Conservation (phyloP, 1,140 invertebrate genomes). For the Penaeus vannamei region DNA sequence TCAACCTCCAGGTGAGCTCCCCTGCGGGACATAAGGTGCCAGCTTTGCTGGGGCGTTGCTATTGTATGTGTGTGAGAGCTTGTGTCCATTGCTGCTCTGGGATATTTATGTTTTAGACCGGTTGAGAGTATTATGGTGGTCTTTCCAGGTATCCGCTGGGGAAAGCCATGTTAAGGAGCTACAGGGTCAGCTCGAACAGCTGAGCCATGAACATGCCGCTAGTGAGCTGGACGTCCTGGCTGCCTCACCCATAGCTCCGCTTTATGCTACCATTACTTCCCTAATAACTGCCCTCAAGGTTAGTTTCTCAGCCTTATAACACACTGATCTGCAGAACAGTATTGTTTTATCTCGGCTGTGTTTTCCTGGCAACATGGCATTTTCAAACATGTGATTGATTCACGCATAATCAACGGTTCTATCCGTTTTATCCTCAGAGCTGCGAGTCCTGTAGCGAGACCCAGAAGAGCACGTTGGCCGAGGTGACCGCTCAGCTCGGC, state of each 20-base stretch:
- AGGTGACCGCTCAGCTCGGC: conserved; percentile 48
- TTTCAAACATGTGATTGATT: too few species aligned
- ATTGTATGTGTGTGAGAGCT: not conserved
- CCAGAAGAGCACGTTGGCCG: conserved; percentile 37
- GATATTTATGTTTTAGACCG: not conserved
- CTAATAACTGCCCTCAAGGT: conserved; percentile 55
- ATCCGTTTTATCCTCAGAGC: conserved; percentile 29
- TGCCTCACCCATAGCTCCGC: conserved; percentile 49
- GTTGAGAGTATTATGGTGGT: not conserved
- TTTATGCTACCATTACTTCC: conserved; percentile 43
- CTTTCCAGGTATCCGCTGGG: conserved; percentile 40
- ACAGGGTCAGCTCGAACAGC: conserved; percentile 61
- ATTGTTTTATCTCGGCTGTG: not conserved
- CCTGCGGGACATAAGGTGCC: too few species aligned
- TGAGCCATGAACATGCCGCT: conserved; percentile 60
- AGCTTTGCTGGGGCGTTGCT: too few species aligned
- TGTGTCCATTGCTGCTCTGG: not conserved
- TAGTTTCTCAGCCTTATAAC: not conserved
- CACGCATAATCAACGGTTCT: not conserved
- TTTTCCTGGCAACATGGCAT: too few species aligned
- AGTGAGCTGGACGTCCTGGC: conserved; percentile 62
- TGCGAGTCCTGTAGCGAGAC: conserved; percentile 52
- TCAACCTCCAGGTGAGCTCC: conserved; percentile 65
- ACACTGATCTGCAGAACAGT: not conserved
- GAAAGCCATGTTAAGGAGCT: conserved; percentile 62